Evolutionary conservation across 2,888 invertebrate species (phyloP), one percentile per base, ranked within the genome.

Genomic region (Plagodis dolabraria): DNA sequence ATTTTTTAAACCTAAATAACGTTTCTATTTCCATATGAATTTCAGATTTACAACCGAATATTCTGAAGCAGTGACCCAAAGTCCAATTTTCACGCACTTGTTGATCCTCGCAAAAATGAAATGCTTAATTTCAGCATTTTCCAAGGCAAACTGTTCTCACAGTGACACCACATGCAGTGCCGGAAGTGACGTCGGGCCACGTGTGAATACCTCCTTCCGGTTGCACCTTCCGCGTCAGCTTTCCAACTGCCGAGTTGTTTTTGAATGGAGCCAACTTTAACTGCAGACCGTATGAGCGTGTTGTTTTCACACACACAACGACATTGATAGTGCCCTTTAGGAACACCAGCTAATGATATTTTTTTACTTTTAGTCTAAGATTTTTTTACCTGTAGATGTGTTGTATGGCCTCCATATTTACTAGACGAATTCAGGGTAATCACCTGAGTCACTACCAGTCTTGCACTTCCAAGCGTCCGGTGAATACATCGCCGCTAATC

Each of bases 171-270:
- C 47, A 53, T 56, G 53, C 57, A 50, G 34, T 33, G 46, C 63
- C 66, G 66, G 68, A 57, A 59, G 59, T 50, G 60, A 66, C 63
- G 61, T 60, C 60, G 52, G 50, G 47, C 54, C 56, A 60, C 63
- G 60, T 48, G 63, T 60, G 65, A 69, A 67, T 62, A 58, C 60
- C 56, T 64, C 44, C 60, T 69, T 69, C 69, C 67, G 65, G 65
- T 59, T 42, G 56, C 68, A 63, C 68, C 64, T 68, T 63, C 60
- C 58, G 51, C 44, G 61, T 55, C 53, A 33, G 35, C 47, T 11
- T 34, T 47, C 22, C 45, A 6, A 45, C 35, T 44, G 44, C 52
- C 46, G 35, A 45, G 56, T 47, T 55, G 51, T 52, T 60, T 47
- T 56, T 44, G 55, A 60, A 55, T 45, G 40, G 34, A 52, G 6